Conservation (phyloP, 2,113 vertebrate genomes). For the Rhinopithecus roxellana region DNA sequence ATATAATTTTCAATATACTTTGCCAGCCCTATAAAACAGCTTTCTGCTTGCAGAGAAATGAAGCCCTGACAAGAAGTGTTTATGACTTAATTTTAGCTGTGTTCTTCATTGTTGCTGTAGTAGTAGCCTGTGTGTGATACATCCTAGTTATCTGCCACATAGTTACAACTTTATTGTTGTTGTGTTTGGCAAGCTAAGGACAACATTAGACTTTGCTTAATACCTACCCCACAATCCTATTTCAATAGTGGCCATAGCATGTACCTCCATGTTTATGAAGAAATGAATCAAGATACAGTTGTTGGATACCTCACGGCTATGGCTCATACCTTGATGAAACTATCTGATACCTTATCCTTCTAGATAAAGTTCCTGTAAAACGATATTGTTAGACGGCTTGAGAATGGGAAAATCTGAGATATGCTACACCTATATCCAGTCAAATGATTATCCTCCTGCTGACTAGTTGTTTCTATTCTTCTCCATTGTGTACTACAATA, state of each 20-base stretch:
- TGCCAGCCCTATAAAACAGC: slow-evolving; percentile 52
- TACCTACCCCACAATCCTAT: neutral
- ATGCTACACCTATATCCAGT: too few species aligned
- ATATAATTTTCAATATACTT: slow-evolving; percentile 67
- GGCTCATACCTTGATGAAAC: neutral
- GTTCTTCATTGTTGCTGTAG: slow-evolving; percentile 16
- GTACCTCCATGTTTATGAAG: neutral
- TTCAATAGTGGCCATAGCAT: neutral
- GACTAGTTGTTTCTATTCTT: neutral
- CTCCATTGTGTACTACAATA: neutral
- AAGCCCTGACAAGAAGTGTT: slow-evolving; percentile 59
- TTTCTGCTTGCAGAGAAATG: slow-evolving; percentile 59
- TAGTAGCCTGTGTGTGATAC: neutral
- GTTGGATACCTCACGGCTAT: neutral
- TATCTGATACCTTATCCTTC: neutral
- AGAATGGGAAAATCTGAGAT: neutral
- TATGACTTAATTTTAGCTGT: slow-evolving; percentile 45
- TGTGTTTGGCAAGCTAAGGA: slow-evolving; percentile 46
- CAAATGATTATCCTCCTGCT: neutral
- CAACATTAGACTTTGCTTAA: neutral
- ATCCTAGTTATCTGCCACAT: neutral
- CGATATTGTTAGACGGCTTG: neutral
- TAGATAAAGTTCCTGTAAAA: neutral
- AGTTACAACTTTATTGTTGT: neutral
- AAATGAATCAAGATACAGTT: neutral